Evolutionary conservation across 2,797 vertebrate species (phyloP).

Genomic region (Melanotaenia pygmaea): DNA sequence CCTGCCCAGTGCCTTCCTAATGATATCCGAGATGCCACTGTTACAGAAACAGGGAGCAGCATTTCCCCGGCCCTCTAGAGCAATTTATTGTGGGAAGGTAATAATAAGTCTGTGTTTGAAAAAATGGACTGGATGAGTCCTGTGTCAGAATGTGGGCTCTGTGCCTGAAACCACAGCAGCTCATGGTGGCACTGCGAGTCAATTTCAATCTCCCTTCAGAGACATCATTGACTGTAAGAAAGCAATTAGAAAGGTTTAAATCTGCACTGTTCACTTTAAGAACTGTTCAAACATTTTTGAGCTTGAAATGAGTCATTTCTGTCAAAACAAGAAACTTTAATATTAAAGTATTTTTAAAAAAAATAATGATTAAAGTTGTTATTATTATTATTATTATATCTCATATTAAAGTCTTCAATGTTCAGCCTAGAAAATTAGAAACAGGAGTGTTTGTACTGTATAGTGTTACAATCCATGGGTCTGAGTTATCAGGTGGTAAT

Average conservation of each 20-base stretch:
- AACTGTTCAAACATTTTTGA: neutral
- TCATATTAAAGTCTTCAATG: too few species aligned
- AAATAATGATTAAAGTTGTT: too few species aligned
- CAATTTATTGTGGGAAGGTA: conserved; percentile 89
- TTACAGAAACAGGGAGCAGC: conserved; percentile 77
- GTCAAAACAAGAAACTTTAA: neutral
- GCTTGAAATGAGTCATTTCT: neutral
- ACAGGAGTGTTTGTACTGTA: too few species aligned
- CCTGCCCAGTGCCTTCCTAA: conserved; percentile 84
- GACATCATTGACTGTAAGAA: conserved; percentile 64
- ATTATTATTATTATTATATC: too few species aligned
- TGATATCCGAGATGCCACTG: conserved; percentile 88
- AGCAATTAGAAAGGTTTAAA: conserved; percentile 40
- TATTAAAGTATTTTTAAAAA: too few species aligned
- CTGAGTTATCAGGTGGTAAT: too few species aligned
- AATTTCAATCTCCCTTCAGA: conserved; percentile 67
- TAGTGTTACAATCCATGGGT: too few species aligned
- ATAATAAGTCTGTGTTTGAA: conserved; percentile 84
- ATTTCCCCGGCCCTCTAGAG: conserved; percentile 75
- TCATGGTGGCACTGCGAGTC: conserved; percentile 68
- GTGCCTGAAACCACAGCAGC: conserved; percentile 78
- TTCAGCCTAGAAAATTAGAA: too few species aligned
- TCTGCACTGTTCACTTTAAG: conserved; percentile 15
- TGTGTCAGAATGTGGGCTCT: conserved; percentile 73
- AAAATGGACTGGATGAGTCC: conserved; percentile 75